phyloP scores from a whole-genome alignment of 1,140 invertebrate genomes.

The Glossosoma conforme region DNA sequence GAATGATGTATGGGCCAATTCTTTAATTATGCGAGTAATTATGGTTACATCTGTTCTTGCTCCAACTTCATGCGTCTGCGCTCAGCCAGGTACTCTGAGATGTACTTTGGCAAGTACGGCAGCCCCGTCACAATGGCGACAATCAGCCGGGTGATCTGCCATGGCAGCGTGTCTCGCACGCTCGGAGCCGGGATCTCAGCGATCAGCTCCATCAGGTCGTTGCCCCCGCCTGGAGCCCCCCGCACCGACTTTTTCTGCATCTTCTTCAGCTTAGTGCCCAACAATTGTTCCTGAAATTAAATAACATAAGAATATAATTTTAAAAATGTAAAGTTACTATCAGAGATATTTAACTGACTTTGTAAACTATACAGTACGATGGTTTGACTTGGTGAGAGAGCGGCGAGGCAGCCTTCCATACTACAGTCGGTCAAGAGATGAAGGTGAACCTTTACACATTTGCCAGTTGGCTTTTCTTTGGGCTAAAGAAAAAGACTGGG shows the following conservation, averaged over 20 bases:
- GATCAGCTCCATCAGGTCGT: slow-evolving; percentile 59
- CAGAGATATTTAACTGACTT: too few species aligned
- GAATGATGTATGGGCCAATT: too few species aligned
- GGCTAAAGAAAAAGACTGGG: too few species aligned
- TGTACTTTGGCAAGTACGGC: slow-evolving; percentile 52
- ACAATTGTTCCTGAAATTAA: slow-evolving; percentile 61
- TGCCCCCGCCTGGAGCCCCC: slow-evolving; percentile 52
- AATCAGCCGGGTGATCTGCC: slow-evolving; percentile 69
- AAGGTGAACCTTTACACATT: too few species aligned
- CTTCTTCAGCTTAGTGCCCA: slow-evolving; percentile 69
- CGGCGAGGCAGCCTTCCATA: too few species aligned
- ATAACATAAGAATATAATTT: slow-evolving; percentile 10
- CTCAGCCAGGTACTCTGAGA: slow-evolving; percentile 44
- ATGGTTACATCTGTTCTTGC: slow-evolving; percentile 51
- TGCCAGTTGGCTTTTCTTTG: too few species aligned
- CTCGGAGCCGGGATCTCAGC: slow-evolving; percentile 73
- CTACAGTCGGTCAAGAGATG: too few species aligned
- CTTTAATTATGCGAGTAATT: too few species aligned
- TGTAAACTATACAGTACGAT: too few species aligned
- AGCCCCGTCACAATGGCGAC: slow-evolving; percentile 57
- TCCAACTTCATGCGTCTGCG: slow-evolving; percentile 54
- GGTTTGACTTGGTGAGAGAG: too few species aligned
- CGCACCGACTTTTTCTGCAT: slow-evolving; percentile 58
- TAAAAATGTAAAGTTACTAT: too few species aligned
- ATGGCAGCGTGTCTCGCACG: slow-evolving; percentile 74